Percentiles rank a stretch among this genome's conserved stretches.
phyloP scores from a whole-genome alignment of 2,113 vertebrate species.

The Saguinus midas region DNA sequence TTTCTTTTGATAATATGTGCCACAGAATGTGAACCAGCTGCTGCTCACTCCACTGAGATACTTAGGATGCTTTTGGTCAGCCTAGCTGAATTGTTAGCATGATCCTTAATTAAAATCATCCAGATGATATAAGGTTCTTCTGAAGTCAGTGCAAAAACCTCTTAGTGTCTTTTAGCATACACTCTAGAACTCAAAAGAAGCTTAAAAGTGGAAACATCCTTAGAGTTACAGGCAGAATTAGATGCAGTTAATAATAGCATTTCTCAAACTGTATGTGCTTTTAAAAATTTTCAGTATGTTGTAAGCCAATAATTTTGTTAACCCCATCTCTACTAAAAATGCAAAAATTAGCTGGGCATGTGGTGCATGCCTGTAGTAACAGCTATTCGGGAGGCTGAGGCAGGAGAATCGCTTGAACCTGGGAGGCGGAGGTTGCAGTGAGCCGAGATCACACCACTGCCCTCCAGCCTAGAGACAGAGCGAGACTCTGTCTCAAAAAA shows the following conservation, averaged over 20 bases:
- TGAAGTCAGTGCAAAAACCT: background rate
- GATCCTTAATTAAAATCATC: constrained; percentile 48
- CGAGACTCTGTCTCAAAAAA: too few species aligned
- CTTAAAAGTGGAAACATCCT: background rate
- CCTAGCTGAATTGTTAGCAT: constrained; percentile 18
- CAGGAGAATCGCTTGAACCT: too few species aligned
- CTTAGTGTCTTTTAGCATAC: background rate
- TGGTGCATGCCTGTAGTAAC: too few species aligned
- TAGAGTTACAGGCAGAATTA: constrained; percentile 4
- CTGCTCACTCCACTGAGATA: background rate
- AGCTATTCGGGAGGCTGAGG: too few species aligned
- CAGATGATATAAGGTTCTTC: background rate
- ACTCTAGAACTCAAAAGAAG: background rate
- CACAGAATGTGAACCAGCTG: background rate
- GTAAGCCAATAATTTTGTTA: background rate
- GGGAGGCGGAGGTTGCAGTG: too few species aligned
- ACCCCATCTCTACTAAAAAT: background rate
- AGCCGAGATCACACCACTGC: too few species aligned
- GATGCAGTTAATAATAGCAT: background rate
- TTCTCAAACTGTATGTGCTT: background rate
- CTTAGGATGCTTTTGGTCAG: background rate
- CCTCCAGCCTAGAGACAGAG: too few species aligned
- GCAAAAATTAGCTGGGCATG: too few species aligned
- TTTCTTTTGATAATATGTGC: constrained; percentile 8
- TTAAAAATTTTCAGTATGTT: background rate